Conservation (phyloP, 2,113 vertebrate genomes). For the Xiphophorus couchianus region DNA sequence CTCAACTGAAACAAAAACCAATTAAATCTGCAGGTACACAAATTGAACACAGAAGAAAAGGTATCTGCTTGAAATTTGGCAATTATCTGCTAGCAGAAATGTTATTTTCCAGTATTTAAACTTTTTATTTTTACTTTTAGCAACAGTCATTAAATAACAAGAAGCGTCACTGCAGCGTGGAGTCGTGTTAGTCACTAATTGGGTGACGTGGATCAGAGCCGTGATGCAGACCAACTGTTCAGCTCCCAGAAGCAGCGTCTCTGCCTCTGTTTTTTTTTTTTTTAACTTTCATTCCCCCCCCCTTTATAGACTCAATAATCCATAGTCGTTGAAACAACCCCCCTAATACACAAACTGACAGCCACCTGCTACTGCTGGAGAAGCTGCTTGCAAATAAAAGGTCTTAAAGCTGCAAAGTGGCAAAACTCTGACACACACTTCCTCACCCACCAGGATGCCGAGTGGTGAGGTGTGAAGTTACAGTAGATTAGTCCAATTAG, state of each 20-base stretch:
- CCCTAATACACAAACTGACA: not conserved
- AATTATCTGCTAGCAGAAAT: slow-evolving; percentile 13
- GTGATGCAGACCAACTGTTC: slow-evolving; percentile 41
- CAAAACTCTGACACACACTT: not conserved
- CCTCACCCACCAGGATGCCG: slow-evolving; percentile 12
- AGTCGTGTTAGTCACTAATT: slow-evolving; percentile 56
- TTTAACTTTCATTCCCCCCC: not conserved
- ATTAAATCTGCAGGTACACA: slow-evolving; percentile 11
- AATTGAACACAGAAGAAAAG: not conserved
- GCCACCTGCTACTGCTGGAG: slow-evolving; percentile 30
- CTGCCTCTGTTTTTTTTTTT: slow-evolving; percentile 6
- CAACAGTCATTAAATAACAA: slow-evolving; percentile 44
- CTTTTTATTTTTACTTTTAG: not conserved
- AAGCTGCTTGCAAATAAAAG: not conserved
- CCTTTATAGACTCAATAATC: slow-evolving; percentile 2
- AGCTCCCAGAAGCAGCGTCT: slow-evolving; percentile 30
- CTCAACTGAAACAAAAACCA: not conserved
- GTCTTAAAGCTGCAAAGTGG: slow-evolving; percentile 9
- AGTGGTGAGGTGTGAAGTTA: slow-evolving; percentile 11
- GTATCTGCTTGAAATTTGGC: slow-evolving; percentile 12
- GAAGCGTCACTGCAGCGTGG: slow-evolving; percentile 14
- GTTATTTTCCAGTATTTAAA: not conserved
- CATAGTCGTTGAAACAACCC: slow-evolving; percentile 22
- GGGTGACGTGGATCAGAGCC: slow-evolving; percentile 43
- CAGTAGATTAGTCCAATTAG: not conserved